Percentiles rank a stretch among this genome's conserved stretches.
Evolutionary conservation across 2,888 invertebrate genomes (phyloP).

Genomic region (Clivina fossor): DNA sequence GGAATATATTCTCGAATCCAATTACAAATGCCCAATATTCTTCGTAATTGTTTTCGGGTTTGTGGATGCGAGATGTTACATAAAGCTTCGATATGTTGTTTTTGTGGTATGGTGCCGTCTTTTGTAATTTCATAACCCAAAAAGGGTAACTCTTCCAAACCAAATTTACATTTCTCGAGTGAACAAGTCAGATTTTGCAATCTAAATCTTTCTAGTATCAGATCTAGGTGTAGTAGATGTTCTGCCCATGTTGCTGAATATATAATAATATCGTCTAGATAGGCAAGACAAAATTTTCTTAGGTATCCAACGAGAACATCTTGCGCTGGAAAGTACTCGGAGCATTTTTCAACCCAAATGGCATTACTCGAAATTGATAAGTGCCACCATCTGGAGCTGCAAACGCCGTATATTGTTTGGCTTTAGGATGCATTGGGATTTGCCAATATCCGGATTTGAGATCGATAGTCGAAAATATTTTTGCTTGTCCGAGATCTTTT

Average conservation of each 20-base stretch:
- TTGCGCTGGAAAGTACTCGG: no score
- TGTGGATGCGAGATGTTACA: background rate
- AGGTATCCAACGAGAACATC: background rate
- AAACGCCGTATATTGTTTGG: no score
- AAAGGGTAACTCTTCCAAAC: conserved; percentile 28
- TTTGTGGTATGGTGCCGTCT: conserved; percentile 30
- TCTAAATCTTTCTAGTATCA: conserved; percentile 36
- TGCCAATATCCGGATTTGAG: no score
- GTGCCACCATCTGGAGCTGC: no score
- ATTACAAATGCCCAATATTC: background rate
- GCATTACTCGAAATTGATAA: no score
- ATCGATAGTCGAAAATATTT: no score
- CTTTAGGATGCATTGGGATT: no score
- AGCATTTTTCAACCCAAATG: no score
- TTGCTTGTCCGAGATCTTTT: no score
- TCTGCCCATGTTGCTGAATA: conserved; percentile 33
- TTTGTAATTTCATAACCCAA: conserved; percentile 35
- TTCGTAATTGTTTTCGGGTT: background rate
- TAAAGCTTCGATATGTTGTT: conserved; percentile 29
- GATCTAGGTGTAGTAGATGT: conserved; percentile 35
- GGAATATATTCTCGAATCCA: conserved; percentile 24
- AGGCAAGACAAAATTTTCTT: background rate
- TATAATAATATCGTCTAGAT: background rate
- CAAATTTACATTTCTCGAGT: conserved; percentile 36
- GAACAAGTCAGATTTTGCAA: conserved; percentile 32